Evolutionary conservation across 1,140 invertebrate genomes (phyloP).

Genomic region (Coptotermes formosanus): DNA sequence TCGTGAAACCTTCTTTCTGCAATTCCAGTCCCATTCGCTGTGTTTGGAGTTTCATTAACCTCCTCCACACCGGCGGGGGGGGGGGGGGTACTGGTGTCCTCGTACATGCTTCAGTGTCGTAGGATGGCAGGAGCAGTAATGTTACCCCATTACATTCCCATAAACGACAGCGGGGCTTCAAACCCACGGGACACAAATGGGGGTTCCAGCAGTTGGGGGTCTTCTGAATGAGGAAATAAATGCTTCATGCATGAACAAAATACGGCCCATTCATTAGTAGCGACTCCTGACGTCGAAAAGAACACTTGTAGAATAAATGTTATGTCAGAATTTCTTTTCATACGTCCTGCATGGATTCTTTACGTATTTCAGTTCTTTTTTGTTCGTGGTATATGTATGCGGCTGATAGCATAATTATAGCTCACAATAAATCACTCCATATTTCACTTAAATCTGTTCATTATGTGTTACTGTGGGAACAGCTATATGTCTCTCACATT

Average conservation of each 20-base stretch:
- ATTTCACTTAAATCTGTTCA: too few relatives aligned
- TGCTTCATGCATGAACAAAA: slow-evolving; percentile 1
- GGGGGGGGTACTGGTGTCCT: neutral
- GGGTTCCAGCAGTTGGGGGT: neutral
- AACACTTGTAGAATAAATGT: too few relatives aligned
- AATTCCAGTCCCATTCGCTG: neutral
- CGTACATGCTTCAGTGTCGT: neutral
- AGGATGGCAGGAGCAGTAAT: neutral
- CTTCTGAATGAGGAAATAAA: neutral
- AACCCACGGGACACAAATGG: neutral
- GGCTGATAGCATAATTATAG: too few relatives aligned
- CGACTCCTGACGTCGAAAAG: neutral
- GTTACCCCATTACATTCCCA: neutral
- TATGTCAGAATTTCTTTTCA: too few relatives aligned
- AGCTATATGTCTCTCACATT: too few relatives aligned
- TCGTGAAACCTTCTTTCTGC: neutral
- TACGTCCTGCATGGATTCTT: too few relatives aligned
- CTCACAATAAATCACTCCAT: too few relatives aligned
- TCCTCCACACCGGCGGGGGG: neutral
- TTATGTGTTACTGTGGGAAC: too few relatives aligned
- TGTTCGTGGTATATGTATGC: too few relatives aligned
- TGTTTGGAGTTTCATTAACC: neutral
- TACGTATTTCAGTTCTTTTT: too few relatives aligned
- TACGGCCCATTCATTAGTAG: neutral
- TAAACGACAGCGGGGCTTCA: too few relatives aligned